Evolutionary conservation across 2,113 vertebrate species (phyloP), one percentile per base, ranked within the genome.

Genomic region (Burhinus bistriatus): DNA sequence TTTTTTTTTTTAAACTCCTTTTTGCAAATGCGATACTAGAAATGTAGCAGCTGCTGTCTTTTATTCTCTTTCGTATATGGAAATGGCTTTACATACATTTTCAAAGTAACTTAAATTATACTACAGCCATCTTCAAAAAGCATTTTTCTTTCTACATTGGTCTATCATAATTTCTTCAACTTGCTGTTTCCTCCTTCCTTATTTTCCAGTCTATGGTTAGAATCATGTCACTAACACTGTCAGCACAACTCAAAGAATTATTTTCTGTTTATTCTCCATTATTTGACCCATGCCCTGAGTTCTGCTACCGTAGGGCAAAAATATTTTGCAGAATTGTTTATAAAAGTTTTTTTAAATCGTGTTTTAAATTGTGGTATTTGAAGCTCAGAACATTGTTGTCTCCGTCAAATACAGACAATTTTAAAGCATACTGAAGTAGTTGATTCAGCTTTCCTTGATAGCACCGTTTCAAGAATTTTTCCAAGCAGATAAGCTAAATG

Each of bases 281-380:
- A 15, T 54, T 6, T 93, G 70, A 68, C 29, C 26, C 54, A 3
- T 69, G 29, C 52, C 54, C 54, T 38, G 38, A 75, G 38, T 82
- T 89, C 89, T 88, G 32, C 38, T 83, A 49, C n/a, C 1, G 0
- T 26, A 66, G 54, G 68, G 47, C 54, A 86, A 66, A n/a, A 80
- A 30, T 58, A 47, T 73, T 84, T 87, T 94, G 36, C 22, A 54
- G 45, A 82, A 38, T 49, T 94, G 26, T 52, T 69, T 45, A 7
- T 51, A 32, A 27, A 91, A 78, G 23, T 68, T 55, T 51, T 90
- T 92, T 90, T 25, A 61, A 82, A 68, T 69, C 3, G 1, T 90
- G 21, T 69, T 92, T 87, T 81, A 77, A 91, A 83, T 83, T 91
- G 59, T 94, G 83, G 36, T 91, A 44, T 97, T 94, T 88, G 95